A percentile compares a stretch with the other conserved stretches of the same genome.
These are phyloP conservation scores for Hucho hucho DNA, from an alignment of 2,113 vertebrate genomes.

Conservation along the genomic window DNA sequence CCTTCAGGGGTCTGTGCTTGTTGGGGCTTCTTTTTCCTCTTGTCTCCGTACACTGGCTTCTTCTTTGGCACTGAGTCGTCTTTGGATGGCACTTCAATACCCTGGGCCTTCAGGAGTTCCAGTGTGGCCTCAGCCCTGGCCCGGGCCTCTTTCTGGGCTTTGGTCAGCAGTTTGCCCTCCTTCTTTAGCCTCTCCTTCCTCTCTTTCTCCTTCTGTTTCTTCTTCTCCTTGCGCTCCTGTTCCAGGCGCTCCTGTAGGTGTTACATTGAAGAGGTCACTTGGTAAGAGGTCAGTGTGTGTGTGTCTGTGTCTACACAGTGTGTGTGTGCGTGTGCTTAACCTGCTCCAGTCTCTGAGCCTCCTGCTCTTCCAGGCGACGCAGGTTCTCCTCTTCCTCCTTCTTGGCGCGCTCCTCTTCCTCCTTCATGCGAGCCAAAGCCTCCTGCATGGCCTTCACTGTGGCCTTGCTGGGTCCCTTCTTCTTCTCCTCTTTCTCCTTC, in stretches of 20 bases:
- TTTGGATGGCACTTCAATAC: conserved; percentile 98
- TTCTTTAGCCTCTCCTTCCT: conserved; percentile 96
- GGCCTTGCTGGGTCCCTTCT: conserved; percentile 95
- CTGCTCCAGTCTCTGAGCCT: conserved; percentile 90
- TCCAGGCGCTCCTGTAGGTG: conserved; percentile 87
- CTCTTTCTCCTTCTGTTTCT: conserved; percentile 97
- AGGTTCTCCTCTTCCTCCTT: conserved; percentile 88
- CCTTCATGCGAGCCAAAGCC: conserved; percentile 91
- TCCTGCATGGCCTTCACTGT: conserved; percentile 98
- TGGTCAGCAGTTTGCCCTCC: conserved; percentile 94
- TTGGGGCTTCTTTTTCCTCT: conserved; percentile 87
- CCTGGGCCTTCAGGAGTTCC: conserved; percentile 91
- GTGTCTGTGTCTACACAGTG: not conserved
- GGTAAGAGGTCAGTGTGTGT: conserved; percentile 10
- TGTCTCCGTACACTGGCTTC: conserved; percentile 92
- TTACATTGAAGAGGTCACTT: too few species aligned
- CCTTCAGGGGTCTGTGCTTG: conserved; percentile 84
- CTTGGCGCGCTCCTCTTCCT: conserved; percentile 90
- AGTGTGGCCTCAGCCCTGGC: conserved; percentile 90
- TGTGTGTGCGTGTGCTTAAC: conserved; percentile 57
- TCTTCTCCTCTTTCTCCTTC: conserved; percentile 88
- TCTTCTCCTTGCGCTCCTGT: conserved; percentile 92
- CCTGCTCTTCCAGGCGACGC: conserved; percentile 85
- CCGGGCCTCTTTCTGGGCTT: conserved; percentile 87
- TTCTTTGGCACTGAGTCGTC: conserved; percentile 96